phyloP scores from a whole-genome alignment of 2,113 vertebrate species.

The Trichechus manatus region DNA sequence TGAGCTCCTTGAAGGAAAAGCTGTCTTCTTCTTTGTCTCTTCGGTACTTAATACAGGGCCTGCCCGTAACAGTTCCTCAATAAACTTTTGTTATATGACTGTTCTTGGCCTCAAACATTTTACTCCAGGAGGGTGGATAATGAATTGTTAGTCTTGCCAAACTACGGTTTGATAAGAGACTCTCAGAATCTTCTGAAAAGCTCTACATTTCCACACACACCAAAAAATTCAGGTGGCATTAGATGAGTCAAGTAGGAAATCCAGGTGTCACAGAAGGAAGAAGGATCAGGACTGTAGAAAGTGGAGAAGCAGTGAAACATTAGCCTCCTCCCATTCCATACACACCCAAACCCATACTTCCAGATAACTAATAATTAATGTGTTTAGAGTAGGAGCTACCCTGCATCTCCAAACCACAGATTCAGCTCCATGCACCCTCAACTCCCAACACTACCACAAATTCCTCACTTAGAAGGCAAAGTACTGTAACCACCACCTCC shows the following conservation, averaged over 20 bases:
- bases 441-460: background rate
- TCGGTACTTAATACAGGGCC: background rate
- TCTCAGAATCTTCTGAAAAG: conserved; percentile 17
- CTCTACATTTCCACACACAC: conserved; percentile 45
- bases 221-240: conserved; percentile 15
- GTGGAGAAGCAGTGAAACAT: background rate
- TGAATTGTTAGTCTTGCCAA: background rate
- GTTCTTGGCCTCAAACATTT: background rate
- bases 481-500: background rate
- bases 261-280: background rate
- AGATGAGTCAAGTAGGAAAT: background rate
- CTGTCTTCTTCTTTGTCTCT: background rate
- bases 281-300: background rate
- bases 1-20: background rate
- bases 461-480: background rate
- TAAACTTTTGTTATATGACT: background rate
- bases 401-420: background rate
- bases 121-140: background rate
- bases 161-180: background rate
- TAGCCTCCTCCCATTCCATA: background rate
- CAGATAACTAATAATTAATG: background rate
- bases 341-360: background rate
- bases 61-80: conserved; percentile 21
- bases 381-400: background rate
- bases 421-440: background rate